Percentiles rank a stretch among this genome's conserved stretches.
These are phyloP conservation scores for Xyliphius kryptos DNA, from an alignment of 2,113 vertebrate genomes.

Conservation along the genomic window DNA sequence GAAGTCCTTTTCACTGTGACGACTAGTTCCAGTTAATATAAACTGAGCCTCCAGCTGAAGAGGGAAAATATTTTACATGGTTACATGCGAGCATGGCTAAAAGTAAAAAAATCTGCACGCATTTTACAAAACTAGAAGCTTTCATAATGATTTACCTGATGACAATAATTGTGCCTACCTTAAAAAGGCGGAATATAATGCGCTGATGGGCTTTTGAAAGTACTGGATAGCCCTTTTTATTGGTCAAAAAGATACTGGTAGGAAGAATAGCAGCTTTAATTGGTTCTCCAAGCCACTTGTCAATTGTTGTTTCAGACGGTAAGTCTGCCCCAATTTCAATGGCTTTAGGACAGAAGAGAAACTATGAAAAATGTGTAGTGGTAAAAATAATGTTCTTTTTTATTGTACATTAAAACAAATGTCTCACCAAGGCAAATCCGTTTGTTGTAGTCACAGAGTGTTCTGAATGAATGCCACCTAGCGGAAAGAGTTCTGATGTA, in stretches of 20 bases:
- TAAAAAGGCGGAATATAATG: conserved; percentile 83
- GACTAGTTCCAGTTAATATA: conserved; percentile 81
- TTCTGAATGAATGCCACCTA: conserved; percentile 89
- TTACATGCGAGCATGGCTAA: not conserved
- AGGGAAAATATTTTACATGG: too few species aligned
- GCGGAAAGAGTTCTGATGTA: conserved; percentile 32
- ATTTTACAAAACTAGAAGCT: too few species aligned
- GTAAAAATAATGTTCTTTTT: not conserved
- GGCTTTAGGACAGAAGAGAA: conserved; percentile 56
- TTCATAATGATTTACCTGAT: too few species aligned
- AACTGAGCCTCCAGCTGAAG: conserved; percentile 86
- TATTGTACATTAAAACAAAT: not conserved
- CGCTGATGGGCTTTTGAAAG: conserved; percentile 83
- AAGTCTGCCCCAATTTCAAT: conserved; percentile 80
- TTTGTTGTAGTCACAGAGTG: conserved; percentile 90
- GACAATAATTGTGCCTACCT: conserved; percentile 68
- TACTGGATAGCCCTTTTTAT: conserved; percentile 91
- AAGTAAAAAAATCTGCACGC: too few species aligned
- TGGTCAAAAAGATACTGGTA: conserved; percentile 86
- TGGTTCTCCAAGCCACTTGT: conserved; percentile 88
- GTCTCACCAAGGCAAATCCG: conserved; percentile 82
- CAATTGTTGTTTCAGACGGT: conserved; percentile 76
- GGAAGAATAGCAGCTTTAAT: conserved; percentile 87
- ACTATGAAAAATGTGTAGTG: not conserved
- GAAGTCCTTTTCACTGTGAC: conserved; percentile 87